A percentile compares a stretch with the other conserved stretches of the same genome.
These are phyloP conservation scores for Corythoichthys haematopterus DNA, from an alignment of 2,113 vertebrate species.

Conservation along the genomic window DNA sequence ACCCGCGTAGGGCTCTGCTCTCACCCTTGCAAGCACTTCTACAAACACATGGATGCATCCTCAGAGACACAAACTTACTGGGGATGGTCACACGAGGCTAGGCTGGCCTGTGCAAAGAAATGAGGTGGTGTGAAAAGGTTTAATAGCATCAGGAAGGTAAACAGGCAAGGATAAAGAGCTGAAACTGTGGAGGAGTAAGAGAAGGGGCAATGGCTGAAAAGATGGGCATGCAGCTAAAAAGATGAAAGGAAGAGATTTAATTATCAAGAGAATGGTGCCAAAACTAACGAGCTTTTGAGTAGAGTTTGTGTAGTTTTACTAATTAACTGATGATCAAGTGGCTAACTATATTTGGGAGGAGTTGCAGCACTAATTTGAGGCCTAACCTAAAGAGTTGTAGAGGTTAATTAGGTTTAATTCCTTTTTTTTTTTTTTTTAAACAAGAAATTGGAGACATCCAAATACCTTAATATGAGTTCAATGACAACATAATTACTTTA, in stretches of 20 bases:
- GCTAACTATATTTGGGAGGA: constrained; percentile 59
- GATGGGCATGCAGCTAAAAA: constrained; percentile 38
- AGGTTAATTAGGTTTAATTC: constrained; percentile 46
- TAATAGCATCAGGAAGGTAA: constrained; percentile 62
- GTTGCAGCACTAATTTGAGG: constrained; percentile 49
- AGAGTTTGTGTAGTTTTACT: constrained; percentile 62
- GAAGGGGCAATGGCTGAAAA: constrained; percentile 42
- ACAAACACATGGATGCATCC: constrained; percentile 55
- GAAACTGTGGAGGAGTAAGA: constrained; percentile 33
- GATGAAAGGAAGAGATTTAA: constrained; percentile 60
- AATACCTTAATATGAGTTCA: neutral
- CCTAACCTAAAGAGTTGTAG: constrained; percentile 37
- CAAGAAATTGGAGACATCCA: constrained; percentile 17
- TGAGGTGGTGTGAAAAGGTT: constrained; percentile 51
- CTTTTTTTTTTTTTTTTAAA: constrained; percentile 9
- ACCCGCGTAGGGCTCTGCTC: constrained; percentile 65
- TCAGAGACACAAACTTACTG: constrained; percentile 31
- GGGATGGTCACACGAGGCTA: constrained; percentile 60
- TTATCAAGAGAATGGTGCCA: constrained; percentile 41
- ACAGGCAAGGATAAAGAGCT: constrained; percentile 50
- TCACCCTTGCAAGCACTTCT: constrained; percentile 71
- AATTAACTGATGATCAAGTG: constrained; percentile 67
- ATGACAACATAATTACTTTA: neutral
- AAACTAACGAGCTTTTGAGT: constrained; percentile 61
- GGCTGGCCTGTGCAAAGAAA: constrained; percentile 55